phyloP scores from a whole-genome alignment of 2,113 vertebrate species.

The Saguinus imperator region DNA sequence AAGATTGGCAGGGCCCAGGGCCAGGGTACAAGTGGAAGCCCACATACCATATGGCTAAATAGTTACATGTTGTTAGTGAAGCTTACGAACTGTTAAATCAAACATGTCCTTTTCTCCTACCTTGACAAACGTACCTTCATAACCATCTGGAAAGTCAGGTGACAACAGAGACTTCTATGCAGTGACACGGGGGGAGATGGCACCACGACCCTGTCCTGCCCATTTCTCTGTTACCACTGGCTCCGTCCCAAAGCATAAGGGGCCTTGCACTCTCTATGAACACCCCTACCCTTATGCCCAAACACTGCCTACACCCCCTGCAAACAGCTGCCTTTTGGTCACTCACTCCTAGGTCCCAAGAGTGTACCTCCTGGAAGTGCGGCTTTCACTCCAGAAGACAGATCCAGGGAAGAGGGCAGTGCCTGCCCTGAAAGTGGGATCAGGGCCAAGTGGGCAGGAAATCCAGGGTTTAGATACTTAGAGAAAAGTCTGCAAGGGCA shows the following conservation, averaged over 20 bases:
- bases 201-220: too few relatives aligned
- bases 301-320: not conserved
- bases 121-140: not conserved
- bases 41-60: not conserved
- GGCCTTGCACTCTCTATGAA: not conserved
- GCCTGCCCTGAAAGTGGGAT: not conserved
- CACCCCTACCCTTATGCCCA: not conserved
- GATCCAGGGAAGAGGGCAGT: not conserved
- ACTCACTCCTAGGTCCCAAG: not conserved
- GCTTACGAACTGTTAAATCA: not conserved
- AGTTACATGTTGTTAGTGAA: not conserved
- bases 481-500: not conserved
- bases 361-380: fast-evolving
- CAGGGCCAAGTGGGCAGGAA: not conserved
- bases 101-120: not conserved
- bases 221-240: not conserved
- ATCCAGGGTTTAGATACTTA: not conserved
- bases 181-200: not conserved
- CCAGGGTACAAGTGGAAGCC: not conserved
- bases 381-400: not conserved
- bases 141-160: not conserved
- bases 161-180: not conserved
- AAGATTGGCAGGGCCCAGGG: not conserved
- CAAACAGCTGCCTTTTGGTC: not conserved
- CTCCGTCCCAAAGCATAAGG: not conserved